phyloP scores from a whole-genome alignment of 2,888 invertebrate species.

The Drosophila aldrichi region DNA sequence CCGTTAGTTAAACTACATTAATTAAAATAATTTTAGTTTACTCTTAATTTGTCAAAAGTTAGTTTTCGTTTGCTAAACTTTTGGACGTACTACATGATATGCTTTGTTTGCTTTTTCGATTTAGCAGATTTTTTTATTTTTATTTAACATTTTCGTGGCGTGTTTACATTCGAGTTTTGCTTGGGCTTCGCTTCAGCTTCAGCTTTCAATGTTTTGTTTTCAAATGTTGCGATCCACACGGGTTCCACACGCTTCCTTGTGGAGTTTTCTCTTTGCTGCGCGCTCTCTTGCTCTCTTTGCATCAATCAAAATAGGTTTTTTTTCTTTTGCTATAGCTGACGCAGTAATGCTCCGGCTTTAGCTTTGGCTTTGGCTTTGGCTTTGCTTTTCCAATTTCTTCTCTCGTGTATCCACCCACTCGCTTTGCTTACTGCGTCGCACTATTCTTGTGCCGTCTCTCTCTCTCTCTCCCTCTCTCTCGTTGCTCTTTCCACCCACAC shows the following conservation, averaged over 20 bases:
- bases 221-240: constrained; percentile 43
- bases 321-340: background rate
- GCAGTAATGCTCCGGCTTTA: constrained; percentile 32
- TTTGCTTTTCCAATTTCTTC: constrained; percentile 2
- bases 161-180: constrained; percentile 18
- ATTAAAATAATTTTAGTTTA: constrained; percentile 35
- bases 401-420: constrained; percentile 18
- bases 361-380: background rate
- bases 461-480: constrained; percentile 16
- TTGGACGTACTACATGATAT: constrained; percentile 51
- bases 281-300: constrained; percentile 14
- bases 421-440: constrained; percentile 6
- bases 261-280: constrained; percentile 43
- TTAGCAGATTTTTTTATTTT: background rate
- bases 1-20: constrained; percentile 66
- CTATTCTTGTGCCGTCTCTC: background rate
- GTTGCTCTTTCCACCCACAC: constrained; percentile 10
- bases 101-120: constrained; percentile 15
- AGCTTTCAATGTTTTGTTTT: constrained; percentile 63
- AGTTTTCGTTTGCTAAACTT: constrained; percentile 15
- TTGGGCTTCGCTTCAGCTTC: constrained; percentile 17
- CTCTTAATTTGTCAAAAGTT: constrained; percentile 21
- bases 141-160: constrained; percentile 5
- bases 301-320: background rate
- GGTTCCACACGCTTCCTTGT: constrained; percentile 50